A percentile compares a stretch with the other conserved stretches of the same genome.
These are phyloP conservation scores for Epinotia ramella DNA, from an alignment of 2,888 invertebrate species.

Conservation along the genomic window DNA sequence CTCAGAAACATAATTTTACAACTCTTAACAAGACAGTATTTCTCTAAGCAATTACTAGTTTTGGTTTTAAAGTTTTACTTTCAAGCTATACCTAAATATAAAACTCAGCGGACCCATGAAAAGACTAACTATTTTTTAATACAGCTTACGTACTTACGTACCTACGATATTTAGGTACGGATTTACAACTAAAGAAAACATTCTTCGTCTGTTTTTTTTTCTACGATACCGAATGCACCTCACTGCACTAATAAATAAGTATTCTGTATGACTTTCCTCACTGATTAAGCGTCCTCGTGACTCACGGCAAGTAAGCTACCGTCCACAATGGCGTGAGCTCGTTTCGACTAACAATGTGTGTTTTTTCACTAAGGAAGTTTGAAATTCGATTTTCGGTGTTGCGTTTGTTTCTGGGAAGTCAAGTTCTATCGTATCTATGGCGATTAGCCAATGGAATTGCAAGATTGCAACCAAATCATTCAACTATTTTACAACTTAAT, in stretches of 20 bases:
- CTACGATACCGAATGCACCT: neutral
- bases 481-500: neutral
- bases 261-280: constrained; percentile 76
- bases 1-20: constrained; percentile 4
- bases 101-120: too few relatives aligned
- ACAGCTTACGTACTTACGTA: too few relatives aligned
- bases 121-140: too few relatives aligned
- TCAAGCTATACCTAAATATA: too few relatives aligned
- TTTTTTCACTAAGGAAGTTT: constrained; percentile 25
- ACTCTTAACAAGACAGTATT: neutral
- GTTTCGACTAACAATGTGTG: constrained; percentile 40
- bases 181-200: too few relatives aligned
- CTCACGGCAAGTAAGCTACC: constrained; percentile 62
- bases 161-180: too few relatives aligned
- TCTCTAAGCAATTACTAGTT: neutral
- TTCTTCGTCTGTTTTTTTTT: neutral
- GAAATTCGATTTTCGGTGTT: constrained; percentile 9
- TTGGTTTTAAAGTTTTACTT: too few relatives aligned
- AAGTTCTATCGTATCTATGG: neutral
- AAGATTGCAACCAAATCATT: neutral
- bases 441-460: neutral
- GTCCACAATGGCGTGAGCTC: constrained; percentile 19
- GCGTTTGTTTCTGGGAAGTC: constrained; percentile 12
- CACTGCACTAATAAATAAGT: constrained; percentile 69
- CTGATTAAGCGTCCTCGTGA: constrained; percentile 80